These are phyloP conservation scores for Eleutherodactylus coqui DNA, from an alignment of 2,797 vertebrate species.

Conservation along the genomic window DNA sequence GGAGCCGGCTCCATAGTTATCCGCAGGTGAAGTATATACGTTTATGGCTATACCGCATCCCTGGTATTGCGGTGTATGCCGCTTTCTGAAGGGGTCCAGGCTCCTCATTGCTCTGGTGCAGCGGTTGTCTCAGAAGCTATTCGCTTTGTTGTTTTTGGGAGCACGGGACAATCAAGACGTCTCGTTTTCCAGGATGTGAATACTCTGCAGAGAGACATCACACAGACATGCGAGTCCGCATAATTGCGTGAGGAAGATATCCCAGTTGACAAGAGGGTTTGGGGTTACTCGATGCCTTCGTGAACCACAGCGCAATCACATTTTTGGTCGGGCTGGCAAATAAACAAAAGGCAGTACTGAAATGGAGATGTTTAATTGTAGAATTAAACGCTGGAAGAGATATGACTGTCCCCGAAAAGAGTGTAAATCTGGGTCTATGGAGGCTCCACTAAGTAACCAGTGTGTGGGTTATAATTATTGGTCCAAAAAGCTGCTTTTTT, in stretches of 20 bases:
- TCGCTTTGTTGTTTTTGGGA: neutral
- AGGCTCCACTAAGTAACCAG: neutral
- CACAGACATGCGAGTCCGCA: neutral
- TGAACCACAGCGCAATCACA: neutral
- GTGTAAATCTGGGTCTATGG: neutral
- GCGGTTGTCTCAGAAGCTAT: neutral
- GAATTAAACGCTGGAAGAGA: neutral
- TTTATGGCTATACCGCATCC: neutral
- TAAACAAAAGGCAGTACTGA: neutral
- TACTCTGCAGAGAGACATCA: neutral
- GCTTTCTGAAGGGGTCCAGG: neutral
- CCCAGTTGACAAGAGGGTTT: neutral
- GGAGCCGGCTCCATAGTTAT: slow-evolving; percentile 13
- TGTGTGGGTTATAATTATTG: too few species aligned
- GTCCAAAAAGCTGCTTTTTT: too few species aligned
- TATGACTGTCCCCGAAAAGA: neutral
- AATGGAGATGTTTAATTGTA: neutral
- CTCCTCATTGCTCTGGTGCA: neutral
- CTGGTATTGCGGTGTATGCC: neutral
- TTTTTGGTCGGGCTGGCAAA: neutral
- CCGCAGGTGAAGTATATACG: neutral
- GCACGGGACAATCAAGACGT: neutral
- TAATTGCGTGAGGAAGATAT: slow-evolving; percentile 20
- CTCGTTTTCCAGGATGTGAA: slow-evolving; percentile 18
- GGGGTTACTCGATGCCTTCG: neutral